Percentiles rank a stretch among this genome's conserved stretches.
Evolutionary conservation across 2,888 invertebrate genomes (phyloP).

Genomic region (Therioaphis trifolii): DNA sequence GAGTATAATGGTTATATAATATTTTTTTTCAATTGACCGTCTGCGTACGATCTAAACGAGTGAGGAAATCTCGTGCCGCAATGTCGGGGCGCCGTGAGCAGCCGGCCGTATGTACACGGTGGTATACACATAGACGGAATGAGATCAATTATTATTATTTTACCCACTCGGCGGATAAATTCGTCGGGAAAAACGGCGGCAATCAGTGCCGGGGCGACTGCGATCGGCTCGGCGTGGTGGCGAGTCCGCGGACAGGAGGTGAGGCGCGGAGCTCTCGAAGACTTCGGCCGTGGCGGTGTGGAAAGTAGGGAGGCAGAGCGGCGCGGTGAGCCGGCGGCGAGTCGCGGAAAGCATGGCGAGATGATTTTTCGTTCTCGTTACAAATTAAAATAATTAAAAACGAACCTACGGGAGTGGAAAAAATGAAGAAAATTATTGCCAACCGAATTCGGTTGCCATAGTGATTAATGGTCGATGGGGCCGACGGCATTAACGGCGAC

Average conservation of each 20-base stretch:
- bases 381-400: conserved; percentile 58
- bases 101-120: neutral
- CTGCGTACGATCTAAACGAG: too few species aligned
- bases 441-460: conserved; percentile 56
- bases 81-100: too few species aligned
- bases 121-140: neutral
- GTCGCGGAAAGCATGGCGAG: neutral
- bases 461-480: conserved; percentile 46
- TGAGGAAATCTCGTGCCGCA: too few species aligned
- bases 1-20: too few species aligned
- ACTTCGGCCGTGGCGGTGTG: neutral
- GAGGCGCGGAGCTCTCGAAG: neutral
- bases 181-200: conserved; percentile 18
- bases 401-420: conserved; percentile 56
- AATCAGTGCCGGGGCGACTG: neutral
- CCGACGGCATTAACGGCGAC: neutral
- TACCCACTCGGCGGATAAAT: conserved; percentile 29
- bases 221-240: neutral
- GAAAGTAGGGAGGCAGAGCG: neutral
- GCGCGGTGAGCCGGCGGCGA: neutral
- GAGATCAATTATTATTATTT: conserved; percentile 39
- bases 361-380: conserved; percentile 58
- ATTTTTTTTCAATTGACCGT: too few species aligned
- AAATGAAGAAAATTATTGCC: conserved; percentile 59
- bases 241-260: neutral